Evolutionary conservation across 2,113 vertebrate species (phyloP), one percentile per base, ranked within the genome.

Genomic region (Hucho hucho): DNA sequence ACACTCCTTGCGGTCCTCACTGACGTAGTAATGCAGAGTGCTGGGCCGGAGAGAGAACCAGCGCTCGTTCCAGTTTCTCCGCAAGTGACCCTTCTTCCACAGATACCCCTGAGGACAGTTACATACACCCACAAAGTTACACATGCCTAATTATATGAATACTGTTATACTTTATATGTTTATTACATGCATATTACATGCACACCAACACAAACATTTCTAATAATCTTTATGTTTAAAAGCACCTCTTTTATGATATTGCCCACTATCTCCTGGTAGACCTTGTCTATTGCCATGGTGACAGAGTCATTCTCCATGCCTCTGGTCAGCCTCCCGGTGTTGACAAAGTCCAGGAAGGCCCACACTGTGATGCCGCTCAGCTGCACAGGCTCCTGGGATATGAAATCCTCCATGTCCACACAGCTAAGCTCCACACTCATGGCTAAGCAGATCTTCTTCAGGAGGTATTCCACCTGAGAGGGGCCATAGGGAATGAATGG

Each of bases 61-160:
- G 20, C 95, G 94, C 79, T 97, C 95, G 0, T 90, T 96, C 95
- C 95, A 97, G 16, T 96, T 96, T 92, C 96, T 95, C 87, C 95
- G 88, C 86, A 88, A 90, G 82, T 96, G 95, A 59, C 95, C 95
- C 80, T 96, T 96, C 84, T 97, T 97, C 93, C 94, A 89, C 92
- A 97, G 90, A 64, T 96, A 97, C 59, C 95, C 95, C 95, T 97
- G 69, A 22, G 69, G 81, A 22, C 58, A 29, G 12, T 16, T 43
- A 75, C 78, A 63, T 37, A 49, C 53, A 68, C 73, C 75, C 37
- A 59, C 71, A 75, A 58, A 59, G 58, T 68, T 61, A 64, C 16
- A 47, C 29, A 75, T 70, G 22, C 59, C 22, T 22, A 64, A 4
- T 22, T 25, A 63, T n/a, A 63, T 11, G 11, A 63, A 63, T 18